A percentile compares a stretch with the other conserved stretches of the same genome.
phyloP scores from a whole-genome alignment of 1,140 invertebrate species.

The Lordiphosa stackelbergi region DNA sequence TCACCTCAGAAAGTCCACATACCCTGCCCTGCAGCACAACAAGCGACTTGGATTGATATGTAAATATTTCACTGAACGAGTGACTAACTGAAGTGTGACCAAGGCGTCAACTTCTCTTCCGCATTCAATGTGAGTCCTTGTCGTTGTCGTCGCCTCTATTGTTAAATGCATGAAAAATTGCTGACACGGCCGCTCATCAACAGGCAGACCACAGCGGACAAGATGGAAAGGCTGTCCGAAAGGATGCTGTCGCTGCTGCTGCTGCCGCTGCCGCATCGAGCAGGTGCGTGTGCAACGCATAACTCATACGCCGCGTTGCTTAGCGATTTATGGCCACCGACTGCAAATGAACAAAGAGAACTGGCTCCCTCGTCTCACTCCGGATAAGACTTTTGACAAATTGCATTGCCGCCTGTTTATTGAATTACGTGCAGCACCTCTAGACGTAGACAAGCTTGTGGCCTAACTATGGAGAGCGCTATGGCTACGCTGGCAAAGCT shows the following conservation, averaged over 20 bases:
- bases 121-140: constrained; percentile 1
- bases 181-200: constrained; percentile 45
- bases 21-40: no score
- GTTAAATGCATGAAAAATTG: constrained; percentile 73
- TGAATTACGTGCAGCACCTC: constrained; percentile 42
- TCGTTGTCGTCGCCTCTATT: constrained; percentile 41
- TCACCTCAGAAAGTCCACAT: no score
- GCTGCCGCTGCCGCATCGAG: neutral
- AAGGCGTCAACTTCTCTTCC: constrained; percentile 4
- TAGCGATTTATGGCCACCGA: constrained; percentile 58
- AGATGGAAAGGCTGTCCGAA: no score
- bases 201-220: constrained; percentile 6
- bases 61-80: constrained; percentile 15
- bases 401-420: constrained; percentile 61
- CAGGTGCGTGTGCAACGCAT: constrained; percentile 37
- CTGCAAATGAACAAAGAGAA: constrained; percentile 63
- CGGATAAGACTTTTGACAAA: constrained; percentile 55
- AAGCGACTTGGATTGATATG: constrained; percentile 6
- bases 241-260: neutral
- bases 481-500: no score
- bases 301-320: constrained; percentile 62
- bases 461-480: constrained; percentile 12
- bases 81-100: constrained; percentile 15
- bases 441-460: constrained; percentile 16
- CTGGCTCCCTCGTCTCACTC: neutral